Conservation (phyloP, 2,113 vertebrate species). For the Hippocampus barbouri region DNA sequence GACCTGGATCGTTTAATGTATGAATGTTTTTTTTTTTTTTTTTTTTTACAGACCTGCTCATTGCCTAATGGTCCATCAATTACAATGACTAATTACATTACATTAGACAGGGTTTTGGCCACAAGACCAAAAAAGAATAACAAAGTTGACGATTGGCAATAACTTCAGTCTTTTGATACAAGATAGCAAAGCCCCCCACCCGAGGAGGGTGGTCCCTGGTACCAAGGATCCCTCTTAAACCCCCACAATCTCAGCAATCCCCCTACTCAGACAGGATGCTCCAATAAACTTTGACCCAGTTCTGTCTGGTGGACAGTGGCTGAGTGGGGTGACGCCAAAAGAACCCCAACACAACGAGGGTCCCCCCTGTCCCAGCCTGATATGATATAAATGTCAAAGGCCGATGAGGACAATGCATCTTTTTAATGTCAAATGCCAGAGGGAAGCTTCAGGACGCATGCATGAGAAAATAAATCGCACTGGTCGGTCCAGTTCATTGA, state of each 20-base stretch:
- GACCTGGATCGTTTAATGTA: too few relatives aligned
- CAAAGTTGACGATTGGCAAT: neutral
- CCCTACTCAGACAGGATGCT: conserved; percentile 62
- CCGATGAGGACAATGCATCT: conserved; percentile 46
- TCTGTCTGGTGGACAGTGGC: conserved; percentile 25
- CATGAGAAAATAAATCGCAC: conserved; percentile 26
- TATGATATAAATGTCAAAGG: conserved; percentile 54
- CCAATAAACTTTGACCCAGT: conserved; percentile 71
- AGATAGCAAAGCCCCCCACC: neutral
- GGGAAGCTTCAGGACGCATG: conserved; percentile 39
- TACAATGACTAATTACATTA: too few relatives aligned
- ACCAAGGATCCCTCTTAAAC: conserved; percentile 22
- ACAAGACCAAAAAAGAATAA: neutral
- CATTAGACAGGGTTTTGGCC: too few relatives aligned
- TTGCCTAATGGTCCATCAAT: too few relatives aligned
- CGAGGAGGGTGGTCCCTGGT: conserved; percentile 14
- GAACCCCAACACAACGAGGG: conserved; percentile 26
- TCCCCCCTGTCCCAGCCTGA: conserved; percentile 27
- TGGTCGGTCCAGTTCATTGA: conserved; percentile 34
- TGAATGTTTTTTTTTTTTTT: too few relatives aligned
- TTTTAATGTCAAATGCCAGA: conserved; percentile 47
- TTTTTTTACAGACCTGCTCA: too few relatives aligned
- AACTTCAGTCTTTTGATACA: neutral
- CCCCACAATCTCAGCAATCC: conserved; percentile 28
- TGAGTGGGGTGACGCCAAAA: neutral